Base-by-base conservation (phyloP, 1,140 invertebrate species). In the Drosophila willistoni region DNA sequence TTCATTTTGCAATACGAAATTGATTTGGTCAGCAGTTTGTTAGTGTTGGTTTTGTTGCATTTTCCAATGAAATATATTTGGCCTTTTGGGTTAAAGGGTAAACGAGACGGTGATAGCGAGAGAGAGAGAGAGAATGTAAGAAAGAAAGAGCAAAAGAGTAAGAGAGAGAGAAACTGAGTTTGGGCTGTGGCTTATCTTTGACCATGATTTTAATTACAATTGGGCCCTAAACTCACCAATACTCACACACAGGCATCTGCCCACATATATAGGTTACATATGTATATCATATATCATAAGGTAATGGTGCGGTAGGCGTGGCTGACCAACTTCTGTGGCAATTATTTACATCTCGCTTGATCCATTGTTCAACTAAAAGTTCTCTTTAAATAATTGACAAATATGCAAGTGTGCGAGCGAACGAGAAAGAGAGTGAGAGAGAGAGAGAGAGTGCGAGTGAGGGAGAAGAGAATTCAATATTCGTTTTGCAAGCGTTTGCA, bases 1-100 rank as follows among this genome's bases (percentile, higher is more conserved):
- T 59, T 59, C 56, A 59, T 59, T 59, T 59, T 59, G 56, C 56
- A 36, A 59, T 59, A 59, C 56, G 56, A 59, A 59, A 59, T 59
- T 59, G 56, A 59, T 59, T 59, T 59, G 56, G 56, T 59, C 56
- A 59, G 56, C 56, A 59, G 56, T 59, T 59, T 36, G 44, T 51
- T 51, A 51, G 44, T 51, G 44, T 51, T 51, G 44, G 19, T 51
- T 51, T 51, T 51, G 56, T 59, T 59, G 56, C 56, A 59, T 59
- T 59, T 36, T 36, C 56, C 56, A 59, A 59, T 59, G 56, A 17
- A 59, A 59, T 59, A 36, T 59, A 59, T 59, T 59, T 59, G 29
- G 29, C n/a, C 56, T 33, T 36, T 17, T 4, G 56, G 56, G 56
- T 59, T 59, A 33, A 33, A 36, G 55, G 17, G 44, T 19, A 44